phyloP scores from a whole-genome alignment of 1,140 invertebrate genomes.

The Diuraphis noxia region DNA sequence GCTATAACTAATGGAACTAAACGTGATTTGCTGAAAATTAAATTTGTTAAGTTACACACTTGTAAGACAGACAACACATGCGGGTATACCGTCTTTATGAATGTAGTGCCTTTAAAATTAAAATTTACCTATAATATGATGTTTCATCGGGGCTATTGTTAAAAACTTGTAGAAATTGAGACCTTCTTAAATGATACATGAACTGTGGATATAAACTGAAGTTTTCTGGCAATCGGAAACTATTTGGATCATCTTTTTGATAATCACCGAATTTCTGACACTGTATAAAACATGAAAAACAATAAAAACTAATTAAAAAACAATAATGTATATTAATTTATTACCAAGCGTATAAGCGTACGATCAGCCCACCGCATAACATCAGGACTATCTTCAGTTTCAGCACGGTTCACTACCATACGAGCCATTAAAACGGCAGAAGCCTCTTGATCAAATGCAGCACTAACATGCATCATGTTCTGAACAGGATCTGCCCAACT shows the following conservation, averaged over 20 bases:
- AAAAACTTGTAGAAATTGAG: conserved; percentile 99
- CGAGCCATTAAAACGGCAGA: conserved; percentile 96
- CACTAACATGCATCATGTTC: conserved; percentile 80
- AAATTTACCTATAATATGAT: conserved; percentile 86
- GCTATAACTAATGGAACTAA: too few species aligned
- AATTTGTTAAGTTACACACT: too few species aligned
- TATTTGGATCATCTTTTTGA: conserved; percentile 94
- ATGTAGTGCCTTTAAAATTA: conserved; percentile 42
- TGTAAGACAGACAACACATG: too few species aligned
- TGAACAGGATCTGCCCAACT: conserved; percentile 83
- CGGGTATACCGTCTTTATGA: too few species aligned
- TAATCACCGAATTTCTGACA: conserved; percentile 99
- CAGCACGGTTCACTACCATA: conserved; percentile 92
- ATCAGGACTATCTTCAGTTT: conserved; percentile 94
- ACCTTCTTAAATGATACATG: conserved; percentile 98
- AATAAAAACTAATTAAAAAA: conserved; percentile 32
- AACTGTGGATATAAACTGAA: conserved; percentile 99
- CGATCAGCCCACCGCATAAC: conserved; percentile 97
- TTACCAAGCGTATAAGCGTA: conserved; percentile 93
- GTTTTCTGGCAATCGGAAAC: conserved; percentile 93
- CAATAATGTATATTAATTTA: background rate
- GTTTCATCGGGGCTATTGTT: conserved; percentile 99
- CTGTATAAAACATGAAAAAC: conserved; percentile 65
- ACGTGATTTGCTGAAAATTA: too few species aligned
- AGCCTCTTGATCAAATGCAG: conserved; percentile 97